These are phyloP conservation scores for Bombus pascuorum DNA, from an alignment of 1,140 invertebrate species.

Conservation along the genomic window DNA sequence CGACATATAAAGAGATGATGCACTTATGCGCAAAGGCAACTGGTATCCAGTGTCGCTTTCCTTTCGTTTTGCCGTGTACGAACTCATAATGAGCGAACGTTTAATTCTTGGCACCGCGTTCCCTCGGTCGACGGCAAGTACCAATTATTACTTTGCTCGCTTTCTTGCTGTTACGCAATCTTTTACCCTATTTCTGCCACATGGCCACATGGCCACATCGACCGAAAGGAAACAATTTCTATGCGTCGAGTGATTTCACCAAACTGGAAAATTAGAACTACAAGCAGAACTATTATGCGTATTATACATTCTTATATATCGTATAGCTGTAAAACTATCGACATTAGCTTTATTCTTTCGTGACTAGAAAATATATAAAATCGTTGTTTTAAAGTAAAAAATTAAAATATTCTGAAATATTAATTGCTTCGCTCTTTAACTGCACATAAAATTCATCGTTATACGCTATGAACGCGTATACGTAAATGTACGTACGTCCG, in stretches of 20 bases:
- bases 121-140: neutral
- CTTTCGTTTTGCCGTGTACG: constrained; percentile 29
- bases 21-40: neutral
- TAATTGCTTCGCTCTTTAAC: too few relatives aligned
- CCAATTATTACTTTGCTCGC: constrained; percentile 9
- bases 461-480: too few relatives aligned
- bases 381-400: neutral
- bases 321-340: too few relatives aligned
- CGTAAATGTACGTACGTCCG: too few relatives aligned
- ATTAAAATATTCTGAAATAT: neutral
- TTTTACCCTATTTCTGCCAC: neutral
- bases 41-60: constrained; percentile 16
- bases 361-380: neutral
- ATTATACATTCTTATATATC: neutral
- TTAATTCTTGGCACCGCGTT: constrained; percentile 26
- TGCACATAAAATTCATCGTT: too few relatives aligned
- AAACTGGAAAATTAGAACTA: neutral
- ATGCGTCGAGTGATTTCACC: neutral
- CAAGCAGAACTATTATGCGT: fast-evolving
- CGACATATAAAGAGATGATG: constrained; percentile 30
- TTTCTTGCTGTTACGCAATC: neutral
- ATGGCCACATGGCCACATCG: neutral
- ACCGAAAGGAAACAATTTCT: neutral
- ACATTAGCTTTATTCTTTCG: too few relatives aligned
- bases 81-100: constrained; percentile 28